Conservation (phyloP, 2,888 invertebrate species). For the Abscondita cerata region DNA sequence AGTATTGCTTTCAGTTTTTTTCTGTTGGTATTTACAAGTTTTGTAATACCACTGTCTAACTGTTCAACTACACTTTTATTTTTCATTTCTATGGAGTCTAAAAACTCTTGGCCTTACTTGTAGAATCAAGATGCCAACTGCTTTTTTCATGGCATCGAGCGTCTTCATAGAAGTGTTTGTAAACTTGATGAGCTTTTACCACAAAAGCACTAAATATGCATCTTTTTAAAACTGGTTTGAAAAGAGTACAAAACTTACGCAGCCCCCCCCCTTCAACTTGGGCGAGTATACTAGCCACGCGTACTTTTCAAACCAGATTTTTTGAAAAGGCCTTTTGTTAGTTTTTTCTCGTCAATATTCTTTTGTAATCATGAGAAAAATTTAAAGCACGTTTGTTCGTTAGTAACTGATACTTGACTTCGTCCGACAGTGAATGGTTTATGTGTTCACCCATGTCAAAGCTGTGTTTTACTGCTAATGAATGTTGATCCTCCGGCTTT, state of each 20-base stretch:
- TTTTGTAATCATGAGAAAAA: too few relatives aligned
- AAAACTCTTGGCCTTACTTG: slow-evolving; percentile 43
- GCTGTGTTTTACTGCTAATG: too few relatives aligned
- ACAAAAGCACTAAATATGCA: neutral
- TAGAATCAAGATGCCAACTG: slow-evolving; percentile 41
- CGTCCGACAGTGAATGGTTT: too few relatives aligned
- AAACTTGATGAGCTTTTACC: slow-evolving; percentile 40
- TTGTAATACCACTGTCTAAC: neutral
- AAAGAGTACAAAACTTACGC: neutral
- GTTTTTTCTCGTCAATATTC: too few relatives aligned
- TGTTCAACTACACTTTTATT: neutral
- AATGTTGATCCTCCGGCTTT: too few relatives aligned
- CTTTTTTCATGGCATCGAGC: slow-evolving; percentile 37
- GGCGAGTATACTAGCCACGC: neutral
- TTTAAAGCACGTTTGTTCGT: too few relatives aligned
- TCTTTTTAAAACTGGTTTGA: neutral
- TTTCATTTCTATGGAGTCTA: slow-evolving; percentile 34
- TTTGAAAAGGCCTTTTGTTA: neutral
- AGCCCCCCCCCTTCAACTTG: neutral
- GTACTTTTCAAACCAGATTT: neutral
- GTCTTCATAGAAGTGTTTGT: slow-evolving; percentile 42
- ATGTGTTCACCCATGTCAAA: too few relatives aligned
- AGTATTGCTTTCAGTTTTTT: slow-evolving; percentile 37
- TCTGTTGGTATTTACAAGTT: slow-evolving; percentile 23
- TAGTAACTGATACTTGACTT: too few relatives aligned